Base-by-base conservation (phyloP, 2,113 vertebrate species). In the Neotragus pygmaeus region DNA sequence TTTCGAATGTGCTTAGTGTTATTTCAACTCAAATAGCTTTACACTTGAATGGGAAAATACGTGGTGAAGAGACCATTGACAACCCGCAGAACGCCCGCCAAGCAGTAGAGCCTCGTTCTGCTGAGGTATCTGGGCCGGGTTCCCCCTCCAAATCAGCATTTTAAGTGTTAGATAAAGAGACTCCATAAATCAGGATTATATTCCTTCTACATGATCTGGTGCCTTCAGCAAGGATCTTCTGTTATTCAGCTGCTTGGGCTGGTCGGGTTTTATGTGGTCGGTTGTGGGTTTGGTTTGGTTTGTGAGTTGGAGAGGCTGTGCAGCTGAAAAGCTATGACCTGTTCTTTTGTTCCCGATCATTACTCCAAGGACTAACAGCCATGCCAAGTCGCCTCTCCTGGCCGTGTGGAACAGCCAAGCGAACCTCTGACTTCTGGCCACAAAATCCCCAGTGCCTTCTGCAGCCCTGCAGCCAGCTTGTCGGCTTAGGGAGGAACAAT, bases 331-430 rank as follows among this genome's bases (percentile, higher is more conserved):
- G 43, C 73, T 21, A 1, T 3, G 49, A 36, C 64, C 62, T 66
- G 19, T 17, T 75, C 70, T 83, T 77, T 58, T 33, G 47, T 58
- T 90, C 95, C 47, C 30, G 10, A 45, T 83, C 78, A 10, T 13
- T 14, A 45, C 28, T 70, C 82, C 21, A 30, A 95, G 73, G 39
- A 58, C 94, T 39, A 9, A 60, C 28, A 7, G 8, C 84, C 45
- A 58, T 5, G 62, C 60, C 94, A 70, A 1, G 10, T 28, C 10
- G 1, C 25, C 73, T 23, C 51, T n/a, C 57, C 55, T 43, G 53
- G 33, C 45, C 88, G 2, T 0, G 19, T 11, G 7, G 14, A 11
- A 33, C 0, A 12, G 43, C n/a, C 81, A 39, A 39, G 3, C 0
- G 5, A 55, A 23, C 82, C n/a, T 66, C 15, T 30, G 39, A 39